phyloP scores from a whole-genome alignment of 1,140 invertebrate genomes.

The Neodiprion lecontei region DNA sequence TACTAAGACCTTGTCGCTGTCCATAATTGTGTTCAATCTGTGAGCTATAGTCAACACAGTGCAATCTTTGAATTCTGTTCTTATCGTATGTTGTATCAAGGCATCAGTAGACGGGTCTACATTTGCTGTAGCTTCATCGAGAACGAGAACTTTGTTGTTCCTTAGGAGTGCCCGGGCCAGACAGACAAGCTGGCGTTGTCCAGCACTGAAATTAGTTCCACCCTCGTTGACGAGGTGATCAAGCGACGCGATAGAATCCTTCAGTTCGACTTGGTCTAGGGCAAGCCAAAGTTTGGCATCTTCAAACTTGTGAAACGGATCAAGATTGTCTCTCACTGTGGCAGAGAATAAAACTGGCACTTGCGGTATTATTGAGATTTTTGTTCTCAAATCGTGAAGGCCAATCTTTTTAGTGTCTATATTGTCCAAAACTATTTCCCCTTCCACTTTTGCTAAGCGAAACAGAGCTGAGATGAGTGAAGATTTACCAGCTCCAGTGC shows the following conservation, averaged over 20 bases:
- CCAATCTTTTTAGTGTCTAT: conserved; percentile 65
- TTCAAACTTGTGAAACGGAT: conserved; percentile 66
- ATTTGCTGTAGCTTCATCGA: conserved; percentile 70
- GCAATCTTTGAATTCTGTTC: conserved; percentile 60
- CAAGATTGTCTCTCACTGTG: conserved; percentile 67
- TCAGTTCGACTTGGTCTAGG: conserved; percentile 68
- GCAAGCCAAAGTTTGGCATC: conserved; percentile 55
- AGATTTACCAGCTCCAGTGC: conserved; percentile 59
- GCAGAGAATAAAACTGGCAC: conserved; percentile 73
- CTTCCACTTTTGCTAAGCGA: conserved; percentile 44
- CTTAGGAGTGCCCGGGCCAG: conserved; percentile 64
- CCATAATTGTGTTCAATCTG: conserved; percentile 75
- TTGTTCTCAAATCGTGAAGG: conserved; percentile 65
- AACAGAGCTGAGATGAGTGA: conserved; percentile 55
- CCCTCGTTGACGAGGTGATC: conserved; percentile 33
- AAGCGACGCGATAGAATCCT: conserved; percentile 41
- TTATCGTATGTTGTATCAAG: conserved; percentile 61
- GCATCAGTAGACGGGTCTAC: conserved; percentile 64
- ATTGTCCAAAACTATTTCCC: conserved; percentile 62
- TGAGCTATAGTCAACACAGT: conserved; percentile 78
- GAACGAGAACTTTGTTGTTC: conserved; percentile 65
- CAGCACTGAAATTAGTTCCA: conserved; percentile 64
- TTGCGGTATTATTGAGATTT: conserved; percentile 75
- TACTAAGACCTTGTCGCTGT: conserved; percentile 68
- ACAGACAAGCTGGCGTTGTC: conserved; percentile 66